A percentile compares a stretch with the other conserved stretches of the same genome.
Evolutionary conservation across 2,797 vertebrate genomes (phyloP).

Genomic region (Acrossocheilus fasciatus): DNA sequence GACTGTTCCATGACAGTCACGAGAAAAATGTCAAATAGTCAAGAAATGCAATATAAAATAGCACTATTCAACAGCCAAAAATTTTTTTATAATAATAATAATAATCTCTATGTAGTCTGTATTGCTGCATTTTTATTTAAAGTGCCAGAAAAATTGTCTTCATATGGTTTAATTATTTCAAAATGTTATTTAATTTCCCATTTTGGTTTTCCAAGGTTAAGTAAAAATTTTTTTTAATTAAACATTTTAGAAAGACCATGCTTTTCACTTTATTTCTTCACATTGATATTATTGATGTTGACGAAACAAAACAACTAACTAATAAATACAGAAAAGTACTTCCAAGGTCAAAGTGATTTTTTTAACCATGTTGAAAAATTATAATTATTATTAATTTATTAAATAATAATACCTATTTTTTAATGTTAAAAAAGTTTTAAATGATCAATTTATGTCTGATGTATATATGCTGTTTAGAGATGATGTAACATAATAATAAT

Average conservation of each 20-base stretch:
- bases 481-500: neutral
- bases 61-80: neutral
- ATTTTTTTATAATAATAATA: neutral
- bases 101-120: neutral
- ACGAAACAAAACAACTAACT: neutral
- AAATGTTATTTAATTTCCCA: neutral
- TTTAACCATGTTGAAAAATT: neutral
- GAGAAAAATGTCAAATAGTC: no score
- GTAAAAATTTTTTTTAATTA: neutral
- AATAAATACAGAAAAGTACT: neutral
- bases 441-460: neutral
- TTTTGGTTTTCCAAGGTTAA: neutral
- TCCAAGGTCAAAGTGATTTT: neutral
- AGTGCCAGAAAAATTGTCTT: neutral
- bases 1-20: neutral
- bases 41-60: neutral
- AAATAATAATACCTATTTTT: no score
- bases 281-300: neutral
- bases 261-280: neutral
- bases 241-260: neutral
- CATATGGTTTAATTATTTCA: neutral
- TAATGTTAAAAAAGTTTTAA: neutral
- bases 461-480: neutral
- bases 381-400: no score
- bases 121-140: neutral